A percentile compares a stretch with the other conserved stretches of the same genome.
phyloP scores from a whole-genome alignment of 2,797 vertebrate genomes.

The Lutjanus argentimaculatus region DNA sequence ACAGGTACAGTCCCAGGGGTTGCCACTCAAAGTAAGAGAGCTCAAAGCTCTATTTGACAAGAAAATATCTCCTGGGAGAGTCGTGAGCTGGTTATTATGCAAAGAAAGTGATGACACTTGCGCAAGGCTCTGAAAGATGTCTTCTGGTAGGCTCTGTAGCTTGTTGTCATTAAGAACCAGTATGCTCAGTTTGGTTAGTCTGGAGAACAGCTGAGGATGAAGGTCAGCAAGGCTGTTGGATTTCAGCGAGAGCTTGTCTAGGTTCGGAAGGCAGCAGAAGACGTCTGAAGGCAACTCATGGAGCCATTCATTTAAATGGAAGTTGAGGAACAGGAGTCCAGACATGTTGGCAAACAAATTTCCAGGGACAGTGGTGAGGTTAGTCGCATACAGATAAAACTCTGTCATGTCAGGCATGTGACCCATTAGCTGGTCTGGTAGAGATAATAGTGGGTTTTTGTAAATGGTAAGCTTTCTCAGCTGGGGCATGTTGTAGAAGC shows the following conservation, averaged over 20 bases:
- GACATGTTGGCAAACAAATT: constrained; percentile 92
- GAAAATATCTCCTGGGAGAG: constrained; percentile 79
- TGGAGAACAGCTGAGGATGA: constrained; percentile 84
- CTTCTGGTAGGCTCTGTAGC: constrained; percentile 80
- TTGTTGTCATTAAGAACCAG: constrained; percentile 84
- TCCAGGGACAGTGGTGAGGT: constrained; percentile 88
- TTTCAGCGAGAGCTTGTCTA: constrained; percentile 86
- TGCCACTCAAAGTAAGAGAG: constrained; percentile 75
- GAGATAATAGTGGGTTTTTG: constrained; percentile 87
- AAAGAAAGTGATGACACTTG: constrained; percentile 78
- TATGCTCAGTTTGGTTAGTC: constrained; percentile 75
- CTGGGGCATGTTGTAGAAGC: constrained; percentile 86
- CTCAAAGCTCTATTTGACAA: constrained; percentile 47
- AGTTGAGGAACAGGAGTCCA: constrained; percentile 82
- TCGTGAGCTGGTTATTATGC: constrained; percentile 67
- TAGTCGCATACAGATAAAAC: constrained; percentile 89
- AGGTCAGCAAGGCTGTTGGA: constrained; percentile 83
- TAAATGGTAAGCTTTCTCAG: constrained; percentile 86
- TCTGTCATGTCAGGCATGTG: constrained; percentile 86
- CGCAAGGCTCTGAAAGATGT: constrained; percentile 82
- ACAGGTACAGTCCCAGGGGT: constrained; percentile 91
- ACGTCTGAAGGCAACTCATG: constrained; percentile 83
- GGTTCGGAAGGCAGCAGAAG: constrained; percentile 86
- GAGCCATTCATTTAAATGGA: constrained; percentile 86
- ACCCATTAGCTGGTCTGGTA: constrained; percentile 90